Percentiles rank a stretch among this genome's conserved stretches.
These are phyloP conservation scores for Tiliacea aurago DNA, from an alignment of 2,888 invertebrate genomes.

Conservation along the genomic window DNA sequence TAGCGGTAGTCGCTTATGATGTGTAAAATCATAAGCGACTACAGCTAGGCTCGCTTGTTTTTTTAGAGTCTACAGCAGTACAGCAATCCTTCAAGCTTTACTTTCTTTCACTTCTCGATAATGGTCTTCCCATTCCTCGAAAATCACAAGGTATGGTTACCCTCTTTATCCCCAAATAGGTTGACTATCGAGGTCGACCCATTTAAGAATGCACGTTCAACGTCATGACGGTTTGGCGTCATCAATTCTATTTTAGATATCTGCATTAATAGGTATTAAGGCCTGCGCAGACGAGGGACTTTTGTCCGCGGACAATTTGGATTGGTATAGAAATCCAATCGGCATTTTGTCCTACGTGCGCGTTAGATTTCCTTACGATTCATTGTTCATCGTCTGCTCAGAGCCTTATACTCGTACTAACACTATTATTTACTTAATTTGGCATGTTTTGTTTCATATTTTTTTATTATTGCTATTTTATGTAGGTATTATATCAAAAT, in stretches of 20 bases:
- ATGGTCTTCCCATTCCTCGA: not conserved
- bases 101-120: not conserved
- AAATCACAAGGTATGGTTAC: constrained; percentile 3
- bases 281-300: too few relatives aligned
- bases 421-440: constrained; percentile 21
- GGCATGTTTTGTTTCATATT: not conserved
- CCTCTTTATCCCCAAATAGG: constrained; percentile 43
- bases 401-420: too few relatives aligned
- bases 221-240: constrained; percentile 20
- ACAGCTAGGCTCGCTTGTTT: too few relatives aligned
- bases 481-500: too few relatives aligned
- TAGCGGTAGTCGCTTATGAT: too few relatives aligned
- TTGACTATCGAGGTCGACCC: constrained; percentile 29
- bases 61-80: not conserved
- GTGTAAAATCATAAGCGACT: too few relatives aligned
- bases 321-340: too few relatives aligned
- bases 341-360: too few relatives aligned
- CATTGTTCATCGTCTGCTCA: too few relatives aligned
- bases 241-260: constrained; percentile 32
- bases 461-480: not conserved
- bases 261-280: too few relatives aligned
- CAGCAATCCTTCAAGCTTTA: not conserved
- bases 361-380: too few relatives aligned
- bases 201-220: constrained; percentile 32
- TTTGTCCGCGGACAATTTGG: too few relatives aligned